Evolutionary conservation across 1,140 invertebrate genomes (phyloP).

Genomic region (Calliphora vicina): DNA sequence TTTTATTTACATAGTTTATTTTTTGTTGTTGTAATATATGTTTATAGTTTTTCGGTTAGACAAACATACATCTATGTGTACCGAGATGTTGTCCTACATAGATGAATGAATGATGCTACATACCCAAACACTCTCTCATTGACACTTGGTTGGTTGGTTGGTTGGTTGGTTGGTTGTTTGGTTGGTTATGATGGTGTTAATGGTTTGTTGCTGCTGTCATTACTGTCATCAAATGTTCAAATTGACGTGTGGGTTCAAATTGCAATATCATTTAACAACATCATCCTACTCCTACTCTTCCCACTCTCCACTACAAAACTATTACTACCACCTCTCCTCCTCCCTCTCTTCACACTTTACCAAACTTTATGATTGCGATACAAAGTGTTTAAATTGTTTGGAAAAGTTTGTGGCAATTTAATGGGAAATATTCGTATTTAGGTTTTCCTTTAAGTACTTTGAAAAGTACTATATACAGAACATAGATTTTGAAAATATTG

Average conservation of each 20-base stretch:
- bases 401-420: not conserved
- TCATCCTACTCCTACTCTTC: not conserved
- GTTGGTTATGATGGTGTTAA: not conserved
- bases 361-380: not conserved
- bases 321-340: not conserved
- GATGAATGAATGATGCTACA: too few relatives aligned
- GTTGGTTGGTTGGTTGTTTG: not conserved
- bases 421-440: not conserved
- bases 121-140: not conserved
- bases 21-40: too few relatives aligned
- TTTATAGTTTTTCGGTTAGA: too few relatives aligned
- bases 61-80: too few relatives aligned
- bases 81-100: too few relatives aligned
- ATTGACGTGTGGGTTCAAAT: constrained; percentile 12
- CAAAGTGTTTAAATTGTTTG: not conserved
- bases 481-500: too few relatives aligned
- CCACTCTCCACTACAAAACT: not conserved
- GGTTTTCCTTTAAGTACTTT: not conserved
- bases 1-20: too few relatives aligned
- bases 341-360: too few relatives aligned
- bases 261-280: not conserved
- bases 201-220: not conserved
- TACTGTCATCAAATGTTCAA: constrained; percentile 12
- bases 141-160: not conserved
- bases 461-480: too few relatives aligned